Evolutionary conservation across 2,888 invertebrate genomes (phyloP).

Genomic region (Julus scandinavius): DNA sequence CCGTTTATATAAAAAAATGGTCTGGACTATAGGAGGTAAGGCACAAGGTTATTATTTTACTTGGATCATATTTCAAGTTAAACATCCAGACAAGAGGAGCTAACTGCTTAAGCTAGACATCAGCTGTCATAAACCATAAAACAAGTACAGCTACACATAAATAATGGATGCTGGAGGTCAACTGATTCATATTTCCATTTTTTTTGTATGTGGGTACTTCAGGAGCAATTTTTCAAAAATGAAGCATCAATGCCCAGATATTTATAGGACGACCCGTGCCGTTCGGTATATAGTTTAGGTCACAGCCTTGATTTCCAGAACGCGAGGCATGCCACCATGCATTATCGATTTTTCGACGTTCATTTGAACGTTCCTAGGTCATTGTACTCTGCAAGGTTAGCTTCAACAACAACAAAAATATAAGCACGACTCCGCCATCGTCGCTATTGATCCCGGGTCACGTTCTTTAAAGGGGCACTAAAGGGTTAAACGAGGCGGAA

Average conservation of each 20-base stretch:
- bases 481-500: neutral
- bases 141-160: neutral
- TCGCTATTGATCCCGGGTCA: neutral
- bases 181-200: conserved; percentile 27
- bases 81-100: neutral
- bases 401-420: conserved; percentile 34
- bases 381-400: conserved; percentile 14
- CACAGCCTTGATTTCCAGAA: conserved; percentile 19
- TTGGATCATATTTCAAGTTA: neutral
- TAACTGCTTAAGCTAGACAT: neutral
- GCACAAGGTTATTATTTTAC: neutral
- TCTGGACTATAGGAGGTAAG: neutral
- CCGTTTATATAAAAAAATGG: neutral
- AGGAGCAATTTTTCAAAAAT: neutral
- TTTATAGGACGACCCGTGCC: conserved; percentile 21
- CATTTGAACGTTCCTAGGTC: neutral
- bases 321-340: conserved; percentile 3
- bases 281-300: neutral
- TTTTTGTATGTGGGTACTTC: neutral
- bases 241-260: neutral
- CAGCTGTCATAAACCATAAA: neutral
- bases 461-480: neutral
- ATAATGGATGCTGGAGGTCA: neutral
- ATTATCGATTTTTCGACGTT: conserved; percentile 8
- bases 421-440: neutral